Conservation (phyloP, 2,888 invertebrate species). For the Sycophila texana region DNA sequence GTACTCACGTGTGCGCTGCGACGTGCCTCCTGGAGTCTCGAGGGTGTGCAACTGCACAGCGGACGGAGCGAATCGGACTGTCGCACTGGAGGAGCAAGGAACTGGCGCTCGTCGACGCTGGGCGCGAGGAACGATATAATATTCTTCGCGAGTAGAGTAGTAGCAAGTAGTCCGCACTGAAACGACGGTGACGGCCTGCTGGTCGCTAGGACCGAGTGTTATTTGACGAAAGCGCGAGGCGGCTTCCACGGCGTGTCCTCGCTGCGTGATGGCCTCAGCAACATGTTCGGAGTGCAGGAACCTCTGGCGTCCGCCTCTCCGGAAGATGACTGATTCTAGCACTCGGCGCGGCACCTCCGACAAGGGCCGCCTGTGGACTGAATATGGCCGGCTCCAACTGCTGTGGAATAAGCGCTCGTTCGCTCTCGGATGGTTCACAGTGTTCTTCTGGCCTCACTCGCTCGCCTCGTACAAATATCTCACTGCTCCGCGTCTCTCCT, state of each 20-base stretch:
- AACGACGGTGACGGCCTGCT: neutral
- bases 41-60: neutral
- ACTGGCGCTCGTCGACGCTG: no score
- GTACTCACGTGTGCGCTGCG: no score
- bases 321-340: neutral
- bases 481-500: no score
- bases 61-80: no score
- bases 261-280: slow-evolving; percentile 20
- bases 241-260: slow-evolving; percentile 52
- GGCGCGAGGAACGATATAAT: no score
- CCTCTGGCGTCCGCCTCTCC: neutral
- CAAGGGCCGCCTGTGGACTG: neutral
- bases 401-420: neutral
- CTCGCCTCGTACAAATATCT: neutral
- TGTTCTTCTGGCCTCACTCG: no score
- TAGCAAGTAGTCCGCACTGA: neutral
- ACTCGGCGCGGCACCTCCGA: neutral
- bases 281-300: slow-evolving; percentile 30
- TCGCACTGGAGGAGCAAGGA: no score
- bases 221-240: slow-evolving; percentile 66
- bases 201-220: slow-evolving; percentile 59
- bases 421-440: neutral
- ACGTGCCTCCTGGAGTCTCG: neutral
- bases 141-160: no score
- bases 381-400: slow-evolving; percentile 18